Evolutionary conservation across 2,797 vertebrate species (phyloP).

Genomic region (Oryzias sinensis): DNA sequence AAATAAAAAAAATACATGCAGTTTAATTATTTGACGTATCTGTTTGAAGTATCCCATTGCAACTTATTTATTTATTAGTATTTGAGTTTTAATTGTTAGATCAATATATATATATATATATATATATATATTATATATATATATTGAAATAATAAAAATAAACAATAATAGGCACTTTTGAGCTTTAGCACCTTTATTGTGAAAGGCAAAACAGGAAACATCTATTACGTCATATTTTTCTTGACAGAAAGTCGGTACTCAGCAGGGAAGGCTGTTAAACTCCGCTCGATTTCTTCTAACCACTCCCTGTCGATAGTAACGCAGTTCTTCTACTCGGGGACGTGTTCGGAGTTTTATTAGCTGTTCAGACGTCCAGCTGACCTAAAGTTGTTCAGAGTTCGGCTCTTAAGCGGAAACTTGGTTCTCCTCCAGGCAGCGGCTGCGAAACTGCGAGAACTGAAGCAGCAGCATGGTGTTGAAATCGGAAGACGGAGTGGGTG

Average conservation of each 20-base stretch:
- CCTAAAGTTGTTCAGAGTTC: neutral
- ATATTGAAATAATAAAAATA: no score
- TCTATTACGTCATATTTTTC: accelerated
- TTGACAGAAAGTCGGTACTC: constrained; percentile 18
- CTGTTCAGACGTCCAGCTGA: neutral
- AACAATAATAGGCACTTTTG: neutral
- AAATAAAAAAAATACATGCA: no score
- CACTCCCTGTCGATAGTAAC: constrained; percentile 53
- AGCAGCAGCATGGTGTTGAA: constrained; percentile 78
- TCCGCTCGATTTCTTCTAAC: constrained; percentile 30
- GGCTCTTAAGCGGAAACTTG: constrained; percentile 21
- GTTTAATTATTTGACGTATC: no score
- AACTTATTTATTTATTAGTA: no score
- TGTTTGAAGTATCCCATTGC: no score
- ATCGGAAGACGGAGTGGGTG: constrained; percentile 82
- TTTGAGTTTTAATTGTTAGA: no score
- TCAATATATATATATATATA: no score
- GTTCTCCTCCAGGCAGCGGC: neutral
- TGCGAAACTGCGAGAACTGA: constrained; percentile 8
- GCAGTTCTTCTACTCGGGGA: constrained; percentile 2
- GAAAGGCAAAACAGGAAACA: constrained; percentile 35
- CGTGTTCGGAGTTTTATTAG: neutral
- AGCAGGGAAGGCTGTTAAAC: constrained; percentile 30
- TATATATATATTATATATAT: no score
- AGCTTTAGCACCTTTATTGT: constrained; percentile 35